Evolutionary conservation across 2,113 vertebrate genomes (phyloP), one percentile per base, ranked within the genome.

Genomic region (Anarhynchus alexandrinus): DNA sequence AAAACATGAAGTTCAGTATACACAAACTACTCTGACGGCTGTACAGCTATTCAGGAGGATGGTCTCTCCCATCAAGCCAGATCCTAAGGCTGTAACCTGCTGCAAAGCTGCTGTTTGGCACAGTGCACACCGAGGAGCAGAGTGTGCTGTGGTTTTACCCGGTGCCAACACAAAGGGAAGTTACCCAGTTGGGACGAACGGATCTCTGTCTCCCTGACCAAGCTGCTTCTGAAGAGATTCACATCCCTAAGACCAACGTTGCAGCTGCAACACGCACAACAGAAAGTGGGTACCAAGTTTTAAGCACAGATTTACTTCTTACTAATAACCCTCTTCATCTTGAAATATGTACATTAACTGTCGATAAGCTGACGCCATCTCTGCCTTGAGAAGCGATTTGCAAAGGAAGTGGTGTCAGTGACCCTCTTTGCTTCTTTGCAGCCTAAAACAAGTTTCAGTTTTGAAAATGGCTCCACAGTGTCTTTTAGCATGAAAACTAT

Each of bases 161-260:
- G 0, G 36, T 10, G 51, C 72, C 65, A 47, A 19, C 72, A 40
- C 16, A 6, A n/a, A 32, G 72, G 32, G 11, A 20, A 36, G 58
- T 10, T 1, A 54, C 52, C 22, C 52, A 13, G 71, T 1, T 8
- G 0, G 2, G 52, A 7, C 22, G 70, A 47, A 36, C 4, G 0
- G 29, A 34, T 22, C 73, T 38, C 32, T 64, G 62, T 62, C 70
- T 54, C 79, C 65, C 61, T 83, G 26, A n/a, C 18, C 15, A 4
- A 73, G 29, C 16, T 4, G 1, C 4, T 66, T 19, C 34, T 36
- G 9, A 51, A 51, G 59, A 62, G 51, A 51, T 11, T 19, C 49
- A 15, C 7, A 1, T 30, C 38, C 54, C 47, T 5, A n/a, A 30
- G 22, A 45, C 32, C 85, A 70, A 70, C 59, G 19, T 2, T 5